Conservation (phyloP, 2,888 invertebrate genomes). For the Tipula lateralis region DNA sequence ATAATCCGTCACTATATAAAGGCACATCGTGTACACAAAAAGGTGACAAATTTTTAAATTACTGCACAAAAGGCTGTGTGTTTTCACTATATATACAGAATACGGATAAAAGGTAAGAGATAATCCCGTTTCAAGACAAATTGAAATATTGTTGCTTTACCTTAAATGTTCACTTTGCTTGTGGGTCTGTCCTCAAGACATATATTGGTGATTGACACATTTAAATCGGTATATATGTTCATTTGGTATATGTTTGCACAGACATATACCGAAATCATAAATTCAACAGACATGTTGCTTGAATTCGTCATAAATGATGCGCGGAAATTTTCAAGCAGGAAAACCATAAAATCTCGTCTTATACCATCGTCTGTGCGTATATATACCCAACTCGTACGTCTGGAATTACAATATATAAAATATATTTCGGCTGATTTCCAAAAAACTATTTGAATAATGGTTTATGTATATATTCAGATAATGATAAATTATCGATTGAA, state of each 20-base stretch:
- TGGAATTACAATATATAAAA: background rate
- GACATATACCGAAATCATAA: background rate
- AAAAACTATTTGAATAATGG: background rate
- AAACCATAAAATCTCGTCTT: background rate
- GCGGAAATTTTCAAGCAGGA: background rate
- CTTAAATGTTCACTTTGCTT: background rate
- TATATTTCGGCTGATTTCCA: background rate
- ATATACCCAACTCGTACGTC: background rate
- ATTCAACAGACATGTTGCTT: background rate
- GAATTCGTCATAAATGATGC: background rate
- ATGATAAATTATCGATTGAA: slow-evolving; percentile 24
- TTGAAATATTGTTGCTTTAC: background rate
- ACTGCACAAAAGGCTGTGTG: background rate
- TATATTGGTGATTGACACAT: background rate
- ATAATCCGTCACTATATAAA: background rate
- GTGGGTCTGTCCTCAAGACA: background rate
- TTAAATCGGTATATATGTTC: background rate
- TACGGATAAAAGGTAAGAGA: background rate
- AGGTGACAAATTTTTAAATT: slow-evolving; percentile 19
- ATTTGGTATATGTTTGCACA: background rate
- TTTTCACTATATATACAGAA: background rate
- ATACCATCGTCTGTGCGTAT: background rate
- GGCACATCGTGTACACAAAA: background rate
- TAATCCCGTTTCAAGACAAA: background rate
- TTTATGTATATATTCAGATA: background rate